These are phyloP conservation scores for Caenorhabditis sinica DNA, from an alignment of 2,888 invertebrate species.

Conservation along the genomic window DNA sequence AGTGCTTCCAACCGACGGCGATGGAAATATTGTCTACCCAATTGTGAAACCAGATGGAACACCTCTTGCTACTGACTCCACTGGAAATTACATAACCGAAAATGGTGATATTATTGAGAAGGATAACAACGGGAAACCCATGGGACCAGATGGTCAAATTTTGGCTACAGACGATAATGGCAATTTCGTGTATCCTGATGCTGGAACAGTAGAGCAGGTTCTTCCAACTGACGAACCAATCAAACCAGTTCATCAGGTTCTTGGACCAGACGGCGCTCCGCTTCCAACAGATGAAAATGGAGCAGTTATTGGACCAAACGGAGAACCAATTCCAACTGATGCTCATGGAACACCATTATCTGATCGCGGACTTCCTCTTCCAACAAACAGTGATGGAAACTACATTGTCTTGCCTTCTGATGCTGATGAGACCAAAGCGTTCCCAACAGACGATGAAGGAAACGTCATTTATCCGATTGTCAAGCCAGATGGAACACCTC, in stretches of 20 bases:
- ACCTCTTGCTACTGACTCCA: slow-evolving; percentile 72
- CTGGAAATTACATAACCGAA: slow-evolving; percentile 63
- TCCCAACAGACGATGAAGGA: slow-evolving; percentile 69
- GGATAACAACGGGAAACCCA: slow-evolving; percentile 63
- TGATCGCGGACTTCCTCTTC: slow-evolving; percentile 67
- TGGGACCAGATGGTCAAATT: slow-evolving; percentile 46
- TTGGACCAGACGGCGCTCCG: slow-evolving; percentile 63
- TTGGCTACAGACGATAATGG: too few species aligned
- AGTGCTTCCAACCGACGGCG: slow-evolving; percentile 64
- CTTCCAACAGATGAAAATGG: slow-evolving; percentile 68
- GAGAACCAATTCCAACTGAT: slow-evolving; percentile 69
- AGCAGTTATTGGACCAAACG: slow-evolving; percentile 58
- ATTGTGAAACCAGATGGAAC: slow-evolving; percentile 54
- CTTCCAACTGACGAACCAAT: slow-evolving; percentile 70
- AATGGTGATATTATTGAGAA: slow-evolving; percentile 39
- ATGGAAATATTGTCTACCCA: slow-evolving; percentile 69
- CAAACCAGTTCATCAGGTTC: slow-evolving; percentile 67
- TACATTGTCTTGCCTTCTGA: slow-evolving; percentile 53
- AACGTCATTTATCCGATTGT: slow-evolving; percentile 68
- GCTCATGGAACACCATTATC: slow-evolving; percentile 57
- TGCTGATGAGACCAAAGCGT: slow-evolving; percentile 7
- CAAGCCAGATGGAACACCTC: slow-evolving; percentile 52
- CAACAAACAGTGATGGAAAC: slow-evolving; percentile 70
- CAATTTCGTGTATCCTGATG: too few species aligned
- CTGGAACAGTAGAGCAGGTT: slow-evolving; percentile 1